Conservation (phyloP, 2,888 invertebrate species). For the Drosophila differens region DNA sequence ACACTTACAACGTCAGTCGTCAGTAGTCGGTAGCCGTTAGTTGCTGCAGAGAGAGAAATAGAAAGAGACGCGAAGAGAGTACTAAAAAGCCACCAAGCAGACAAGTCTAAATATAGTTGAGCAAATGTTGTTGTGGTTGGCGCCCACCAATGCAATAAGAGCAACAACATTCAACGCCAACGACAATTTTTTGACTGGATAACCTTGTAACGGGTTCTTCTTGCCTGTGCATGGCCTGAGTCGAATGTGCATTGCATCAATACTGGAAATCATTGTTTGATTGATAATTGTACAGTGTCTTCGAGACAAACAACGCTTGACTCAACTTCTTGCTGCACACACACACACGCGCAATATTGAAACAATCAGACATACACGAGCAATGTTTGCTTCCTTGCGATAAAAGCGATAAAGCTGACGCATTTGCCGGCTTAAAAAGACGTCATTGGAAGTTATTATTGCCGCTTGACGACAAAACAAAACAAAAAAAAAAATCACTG, state of each 20-base stretch:
- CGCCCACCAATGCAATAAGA: constrained; percentile 18
- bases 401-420: constrained; percentile 42
- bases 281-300: constrained; percentile 33
- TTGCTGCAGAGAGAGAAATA: constrained; percentile 20
- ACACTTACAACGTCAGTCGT: constrained; percentile 53
- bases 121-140: constrained; percentile 20
- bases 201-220: constrained; percentile 49
- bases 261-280: constrained; percentile 38
- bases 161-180: constrained; percentile 15
- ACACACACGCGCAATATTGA: background rate
- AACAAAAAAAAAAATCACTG: too few relatives aligned
- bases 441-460: constrained; percentile 29
- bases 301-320: background rate
- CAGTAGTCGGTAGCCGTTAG: constrained; percentile 38
- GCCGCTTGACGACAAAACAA: constrained; percentile 26
- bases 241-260: constrained; percentile 4
- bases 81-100: constrained; percentile 34
- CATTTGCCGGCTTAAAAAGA: constrained; percentile 44
- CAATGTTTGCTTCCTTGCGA: constrained; percentile 20
- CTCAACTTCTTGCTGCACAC: constrained; percentile 4
- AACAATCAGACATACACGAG: background rate
- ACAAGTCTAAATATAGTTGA: constrained; percentile 51
- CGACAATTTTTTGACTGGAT: constrained; percentile 42
- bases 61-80: background rate
- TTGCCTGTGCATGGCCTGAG: constrained; percentile 1